Evolutionary conservation across 2,113 vertebrate genomes (phyloP).

Genomic region (Larimichthys crocea): DNA sequence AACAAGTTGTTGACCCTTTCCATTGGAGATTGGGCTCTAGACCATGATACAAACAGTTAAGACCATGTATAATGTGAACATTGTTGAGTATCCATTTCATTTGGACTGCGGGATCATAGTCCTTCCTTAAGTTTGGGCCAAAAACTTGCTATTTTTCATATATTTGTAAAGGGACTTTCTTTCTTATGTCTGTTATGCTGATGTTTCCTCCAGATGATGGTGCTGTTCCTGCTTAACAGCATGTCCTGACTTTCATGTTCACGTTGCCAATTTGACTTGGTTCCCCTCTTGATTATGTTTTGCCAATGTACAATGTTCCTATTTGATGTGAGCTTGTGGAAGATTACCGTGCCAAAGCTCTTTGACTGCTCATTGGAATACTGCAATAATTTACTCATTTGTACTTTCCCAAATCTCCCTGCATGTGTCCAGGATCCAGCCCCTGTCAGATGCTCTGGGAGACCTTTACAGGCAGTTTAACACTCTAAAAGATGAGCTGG

Average conservation of each 20-base stretch:
- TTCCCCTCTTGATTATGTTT: slow-evolving; percentile 13
- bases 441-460: slow-evolving; percentile 86
- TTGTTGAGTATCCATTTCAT: neutral
- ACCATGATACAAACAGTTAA: neutral
- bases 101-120: neutral
- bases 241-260: slow-evolving; percentile 29
- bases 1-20: neutral
- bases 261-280: slow-evolving; percentile 11
- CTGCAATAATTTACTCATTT: slow-evolving; percentile 7
- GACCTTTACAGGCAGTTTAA: slow-evolving; percentile 89
- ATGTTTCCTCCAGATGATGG: slow-evolving; percentile 46
- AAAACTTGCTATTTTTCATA: neutral
- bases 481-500: slow-evolving; percentile 86
- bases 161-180: neutral
- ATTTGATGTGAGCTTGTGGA: neutral
- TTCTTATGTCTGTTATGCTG: slow-evolving; percentile 33
- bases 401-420: slow-evolving; percentile 10
- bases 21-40: neutral
- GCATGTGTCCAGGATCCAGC: slow-evolving; percentile 80
- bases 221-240: slow-evolving; percentile 39
- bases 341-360: neutral
- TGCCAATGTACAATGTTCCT: slow-evolving; percentile 13
- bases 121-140: neutral
- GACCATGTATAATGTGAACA: neutral
- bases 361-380: neutral